Base-by-base conservation (phyloP, 2,888 invertebrate genomes). In the Augochlorella aurata region DNA sequence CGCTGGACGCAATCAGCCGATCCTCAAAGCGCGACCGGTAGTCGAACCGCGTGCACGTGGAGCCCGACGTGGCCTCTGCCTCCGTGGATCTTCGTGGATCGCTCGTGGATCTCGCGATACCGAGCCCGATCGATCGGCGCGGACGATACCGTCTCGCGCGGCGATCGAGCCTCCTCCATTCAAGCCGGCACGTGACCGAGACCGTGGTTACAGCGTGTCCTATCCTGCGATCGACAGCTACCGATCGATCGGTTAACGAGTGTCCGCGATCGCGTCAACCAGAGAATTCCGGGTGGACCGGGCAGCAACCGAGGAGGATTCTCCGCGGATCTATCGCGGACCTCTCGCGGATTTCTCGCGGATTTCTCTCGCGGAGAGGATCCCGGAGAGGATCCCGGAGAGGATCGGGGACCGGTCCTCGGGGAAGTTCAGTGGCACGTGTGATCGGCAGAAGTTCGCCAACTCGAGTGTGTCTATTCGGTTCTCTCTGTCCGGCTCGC, bases 21-120 rank as follows among this genome's bases (percentile, higher is more conserved):
- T 88, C 88, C 85, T 88, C 88, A 88, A 88, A 89, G 86, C 89
- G 85, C 88, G 88, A 89, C 88, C 89, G 89, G 88, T 88, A 88
- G 88, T 88, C 89, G 89, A 84, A 85, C 88, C 83, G 88, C 89
- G 88, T 88, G 88, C 89, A 88, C 86, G 89, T 85, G 84, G 84
- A 84, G 81, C 75, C 74, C 75, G 72, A 69, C 74, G 77, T 77
- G 77, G 70, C 49, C 81, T 61, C 67, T 72, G 44, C 63, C 66
- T 77, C 79, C 76, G 81, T 61, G 72, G 77, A 71, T 77, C 65
- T 74, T 77, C 74, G 80, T 54, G 70, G 75, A 69, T 74, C 47
- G 47, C 3, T 4, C 38, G 38, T 38, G 38, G 38, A 38, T 38
- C 58, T 58, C 74, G 69, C 77, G 74, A 77, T 74, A 63, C 54